Conservation (phyloP, 2,113 vertebrate species). For the Corythornis vintsioides region DNA sequence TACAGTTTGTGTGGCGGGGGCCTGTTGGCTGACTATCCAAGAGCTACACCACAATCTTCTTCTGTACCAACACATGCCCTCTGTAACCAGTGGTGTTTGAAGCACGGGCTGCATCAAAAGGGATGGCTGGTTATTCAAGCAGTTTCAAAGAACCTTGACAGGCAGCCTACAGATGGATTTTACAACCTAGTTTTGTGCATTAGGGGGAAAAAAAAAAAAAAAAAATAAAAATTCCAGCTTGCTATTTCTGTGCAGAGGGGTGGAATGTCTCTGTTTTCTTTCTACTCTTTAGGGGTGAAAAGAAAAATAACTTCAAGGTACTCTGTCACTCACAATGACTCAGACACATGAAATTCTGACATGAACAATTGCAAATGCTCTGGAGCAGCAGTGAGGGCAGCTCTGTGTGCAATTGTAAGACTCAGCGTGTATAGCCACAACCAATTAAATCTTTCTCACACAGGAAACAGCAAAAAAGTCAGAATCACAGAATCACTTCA, state of each 20-base stretch:
- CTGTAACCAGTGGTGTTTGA: not conserved
- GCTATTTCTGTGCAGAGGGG: not conserved
- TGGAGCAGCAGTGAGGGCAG: not conserved
- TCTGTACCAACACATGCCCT: not conserved
- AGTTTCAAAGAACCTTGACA: not conserved
- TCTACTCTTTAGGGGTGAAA: not conserved
- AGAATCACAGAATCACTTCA: no score
- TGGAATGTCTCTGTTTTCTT: not conserved
- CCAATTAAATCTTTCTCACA: not conserved
- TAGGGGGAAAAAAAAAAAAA: not conserved
- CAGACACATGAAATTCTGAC: not conserved
- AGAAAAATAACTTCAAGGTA: not conserved
- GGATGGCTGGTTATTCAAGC: not conserved
- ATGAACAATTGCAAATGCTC: not conserved
- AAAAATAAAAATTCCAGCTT: not conserved
- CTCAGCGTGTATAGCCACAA: rapidly evolving
- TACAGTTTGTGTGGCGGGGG: not conserved
- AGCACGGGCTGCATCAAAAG: not conserved
- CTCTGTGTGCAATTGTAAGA: not conserved
- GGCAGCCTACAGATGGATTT: not conserved
- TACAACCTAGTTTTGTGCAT: not conserved
- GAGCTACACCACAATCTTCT: not conserved
- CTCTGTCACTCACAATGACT: not conserved
- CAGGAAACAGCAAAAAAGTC: not conserved
- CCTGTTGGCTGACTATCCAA: not conserved